Evolutionary conservation across 2,113 vertebrate genomes (phyloP).

Genomic region (Caracal caracal): DNA sequence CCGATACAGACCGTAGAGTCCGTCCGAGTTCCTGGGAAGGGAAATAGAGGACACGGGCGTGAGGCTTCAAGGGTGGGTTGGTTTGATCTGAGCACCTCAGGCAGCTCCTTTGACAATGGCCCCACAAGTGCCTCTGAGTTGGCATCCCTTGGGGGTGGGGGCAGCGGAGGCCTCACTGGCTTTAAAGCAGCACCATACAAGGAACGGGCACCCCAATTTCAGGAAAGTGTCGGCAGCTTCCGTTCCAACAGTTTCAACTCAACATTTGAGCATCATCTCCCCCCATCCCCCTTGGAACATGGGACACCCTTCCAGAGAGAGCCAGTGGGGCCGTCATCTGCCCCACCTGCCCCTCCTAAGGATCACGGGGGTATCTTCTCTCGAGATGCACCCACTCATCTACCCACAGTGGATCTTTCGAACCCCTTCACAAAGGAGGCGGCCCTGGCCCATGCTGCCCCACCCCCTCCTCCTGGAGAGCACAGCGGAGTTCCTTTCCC

Average conservation of each 20-base stretch:
- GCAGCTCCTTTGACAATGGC: slow-evolving; percentile 85
- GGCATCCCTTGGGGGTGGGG: slow-evolving; percentile 78
- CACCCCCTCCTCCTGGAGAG: slow-evolving; percentile 81
- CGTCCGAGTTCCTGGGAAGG: slow-evolving; percentile 92
- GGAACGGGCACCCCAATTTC: slow-evolving; percentile 85
- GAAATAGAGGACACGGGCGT: slow-evolving; percentile 86
- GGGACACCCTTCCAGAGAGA: slow-evolving; percentile 85
- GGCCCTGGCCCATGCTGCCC: slow-evolving; percentile 80
- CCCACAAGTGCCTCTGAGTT: slow-evolving; percentile 83
- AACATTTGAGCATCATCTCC: slow-evolving; percentile 86
- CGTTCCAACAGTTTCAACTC: slow-evolving; percentile 85
- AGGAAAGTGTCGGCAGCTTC: slow-evolving; percentile 86
- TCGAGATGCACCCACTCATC: slow-evolving; percentile 83
- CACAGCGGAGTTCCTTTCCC: slow-evolving; percentile 85
- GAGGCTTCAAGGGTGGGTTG: slow-evolving; percentile 87
- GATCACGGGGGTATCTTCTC: slow-evolving; percentile 85
- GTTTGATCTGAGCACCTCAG: slow-evolving; percentile 84
- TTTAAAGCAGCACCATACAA: slow-evolving; percentile 85
- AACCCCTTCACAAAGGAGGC: slow-evolving; percentile 85
- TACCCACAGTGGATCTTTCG: slow-evolving; percentile 84
- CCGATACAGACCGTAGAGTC: slow-evolving; percentile 98
- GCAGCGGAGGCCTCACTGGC: slow-evolving; percentile 71
- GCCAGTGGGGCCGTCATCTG: slow-evolving; percentile 73
- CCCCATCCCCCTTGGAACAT: slow-evolving; percentile 81
- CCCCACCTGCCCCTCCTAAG: slow-evolving; percentile 80